Percentiles rank a stretch among this genome's conserved stretches.
These are phyloP conservation scores for Kryptopterus vitreolus DNA, from an alignment of 2,797 vertebrate genomes.

Conservation along the genomic window DNA sequence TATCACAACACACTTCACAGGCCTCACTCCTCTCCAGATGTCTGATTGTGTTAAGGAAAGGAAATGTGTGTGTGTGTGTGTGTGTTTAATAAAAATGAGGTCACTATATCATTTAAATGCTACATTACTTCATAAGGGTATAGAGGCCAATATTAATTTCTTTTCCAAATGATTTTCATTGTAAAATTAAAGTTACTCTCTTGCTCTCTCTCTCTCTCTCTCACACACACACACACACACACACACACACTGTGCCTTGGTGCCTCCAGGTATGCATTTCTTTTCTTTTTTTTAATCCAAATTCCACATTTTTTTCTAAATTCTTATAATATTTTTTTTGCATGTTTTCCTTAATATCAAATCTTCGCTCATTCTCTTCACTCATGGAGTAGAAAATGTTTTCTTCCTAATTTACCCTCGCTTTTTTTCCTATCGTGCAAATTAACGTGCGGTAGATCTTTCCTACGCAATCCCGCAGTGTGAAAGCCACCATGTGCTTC, in stretches of 20 bases:
- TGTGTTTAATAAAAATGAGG: background rate
- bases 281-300: no score
- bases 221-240: no score
- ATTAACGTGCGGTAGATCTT: no score
- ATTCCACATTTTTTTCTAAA: background rate
- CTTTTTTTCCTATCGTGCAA: no score
- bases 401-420: background rate
- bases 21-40: conserved; percentile 37
- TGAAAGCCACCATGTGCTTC: background rate
- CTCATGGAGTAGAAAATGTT: background rate
- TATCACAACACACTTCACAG: conserved; percentile 21
- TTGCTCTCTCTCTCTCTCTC: background rate
- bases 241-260: background rate
- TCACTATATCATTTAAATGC: background rate
- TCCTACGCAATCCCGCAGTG: background rate
- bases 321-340: no score
- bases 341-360: no score
- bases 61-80: conserved; percentile 12
- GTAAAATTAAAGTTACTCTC: no score
- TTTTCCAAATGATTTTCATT: background rate
- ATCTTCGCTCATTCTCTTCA: background rate
- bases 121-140: background rate
- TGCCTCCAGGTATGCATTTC: background rate
- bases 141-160: background rate
- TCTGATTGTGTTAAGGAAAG: conserved; percentile 26